Conservation (phyloP, 2,888 invertebrate genomes). For the Pandemis heparana region DNA sequence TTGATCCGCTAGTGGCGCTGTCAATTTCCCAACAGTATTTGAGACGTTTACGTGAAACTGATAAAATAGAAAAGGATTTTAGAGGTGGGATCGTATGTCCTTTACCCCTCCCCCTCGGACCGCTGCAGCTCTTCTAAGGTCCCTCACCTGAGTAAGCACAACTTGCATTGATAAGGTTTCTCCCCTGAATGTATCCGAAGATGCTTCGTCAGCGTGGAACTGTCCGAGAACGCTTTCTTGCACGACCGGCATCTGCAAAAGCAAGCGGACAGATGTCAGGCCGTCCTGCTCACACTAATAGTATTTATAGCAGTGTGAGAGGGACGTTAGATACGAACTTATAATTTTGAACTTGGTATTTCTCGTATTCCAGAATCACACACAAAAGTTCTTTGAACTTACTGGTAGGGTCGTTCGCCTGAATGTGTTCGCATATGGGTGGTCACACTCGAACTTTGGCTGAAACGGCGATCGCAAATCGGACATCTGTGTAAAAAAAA, state of each 20-base stretch:
- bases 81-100: no score
- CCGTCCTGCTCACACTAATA: no score
- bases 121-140: not conserved
- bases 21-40: no score
- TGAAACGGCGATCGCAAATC: constrained; percentile 98
- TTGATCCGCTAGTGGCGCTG: no score
- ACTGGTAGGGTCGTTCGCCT: constrained; percentile 98
- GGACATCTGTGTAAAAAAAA: constrained; percentile 89
- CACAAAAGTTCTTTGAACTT: constrained; percentile 50
- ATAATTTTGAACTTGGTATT: no score
- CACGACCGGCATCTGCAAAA: constrained; percentile 95
- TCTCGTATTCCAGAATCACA: no score
- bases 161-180: constrained; percentile 99
- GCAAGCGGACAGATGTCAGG: not conserved
- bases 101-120: no score
- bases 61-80: no score
- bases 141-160: constrained; percentile 93
- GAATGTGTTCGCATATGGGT: constrained; percentile 99
- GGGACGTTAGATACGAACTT: no score
- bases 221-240: constrained; percentile 99
- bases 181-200: constrained; percentile 95
- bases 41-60: no score
- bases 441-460: constrained; percentile 97
- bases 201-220: constrained; percentile 99
- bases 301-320: no score